Conservation (phyloP, 2,797 vertebrate genomes). For the Notolepis coatsorum region DNA sequence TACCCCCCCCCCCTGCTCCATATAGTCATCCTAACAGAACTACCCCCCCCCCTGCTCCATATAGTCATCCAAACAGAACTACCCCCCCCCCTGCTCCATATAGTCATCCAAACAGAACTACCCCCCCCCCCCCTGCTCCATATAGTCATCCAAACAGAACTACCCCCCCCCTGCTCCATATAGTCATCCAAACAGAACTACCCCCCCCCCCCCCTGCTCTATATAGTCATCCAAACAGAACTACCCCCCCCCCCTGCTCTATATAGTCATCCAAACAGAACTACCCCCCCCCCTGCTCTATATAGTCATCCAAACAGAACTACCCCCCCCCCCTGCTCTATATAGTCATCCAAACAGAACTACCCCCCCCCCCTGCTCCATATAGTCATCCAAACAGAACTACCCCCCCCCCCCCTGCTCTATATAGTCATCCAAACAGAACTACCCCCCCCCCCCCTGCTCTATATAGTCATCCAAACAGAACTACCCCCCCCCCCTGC, state of each 20-base stretch:
- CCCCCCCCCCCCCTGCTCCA: slow-evolving; percentile 30
- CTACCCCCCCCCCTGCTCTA: slow-evolving; percentile 30
- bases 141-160: slow-evolving; percentile 57
- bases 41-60: slow-evolving; percentile 31
- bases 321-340: slow-evolving; percentile 26
- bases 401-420: slow-evolving; percentile 32
- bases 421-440: slow-evolving; percentile 57
- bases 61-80: slow-evolving; percentile 57
- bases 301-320: slow-evolving; percentile 57
- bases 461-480: slow-evolving; percentile 55
- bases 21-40: too few relatives aligned
- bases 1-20: too few relatives aligned
- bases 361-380: slow-evolving; percentile 26
- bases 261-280: too few relatives aligned
- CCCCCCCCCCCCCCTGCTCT: slow-evolving; percentile 30
- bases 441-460: slow-evolving; percentile 30
- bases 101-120: slow-evolving; percentile 55
- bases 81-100: slow-evolving; percentile 30
- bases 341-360: slow-evolving; percentile 57
- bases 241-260: neutral
- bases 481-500: slow-evolving; percentile 13
- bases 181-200: slow-evolving; percentile 55
- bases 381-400: slow-evolving; percentile 57
- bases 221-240: slow-evolving; percentile 57
- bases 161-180: slow-evolving; percentile 31